Evolutionary conservation across 30 jellyfish, hydroid and myxozoan species (phyloP).

Genomic region (Sanderia malayensis): DNA sequence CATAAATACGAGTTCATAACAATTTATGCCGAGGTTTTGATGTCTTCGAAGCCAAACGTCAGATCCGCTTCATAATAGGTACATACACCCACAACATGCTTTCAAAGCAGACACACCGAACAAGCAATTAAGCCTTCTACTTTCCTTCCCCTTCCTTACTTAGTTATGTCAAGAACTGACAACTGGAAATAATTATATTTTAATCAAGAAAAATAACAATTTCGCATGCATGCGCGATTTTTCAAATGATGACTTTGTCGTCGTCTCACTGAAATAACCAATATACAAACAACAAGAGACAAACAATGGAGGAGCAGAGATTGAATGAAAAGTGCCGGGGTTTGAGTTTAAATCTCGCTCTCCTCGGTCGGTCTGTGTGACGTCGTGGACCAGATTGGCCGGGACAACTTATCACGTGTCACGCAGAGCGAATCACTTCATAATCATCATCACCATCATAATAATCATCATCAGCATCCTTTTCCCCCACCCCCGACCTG

Average conservation of each 20-base stretch:
- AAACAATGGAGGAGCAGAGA: too few species aligned
- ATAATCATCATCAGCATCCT: too few species aligned
- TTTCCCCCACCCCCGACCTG: constrained; percentile 38
- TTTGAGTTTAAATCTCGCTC: background rate
- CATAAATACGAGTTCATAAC: too few species aligned
- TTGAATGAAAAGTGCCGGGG: background rate
- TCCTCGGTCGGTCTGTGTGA: background rate
- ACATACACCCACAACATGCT: too few species aligned
- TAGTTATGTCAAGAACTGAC: constrained; percentile 6
- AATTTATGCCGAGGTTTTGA: too few species aligned
- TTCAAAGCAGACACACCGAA: background rate
- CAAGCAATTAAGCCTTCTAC: background rate
- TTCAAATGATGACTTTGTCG: background rate
- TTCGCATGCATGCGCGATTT: background rate
- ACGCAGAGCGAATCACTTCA: background rate
- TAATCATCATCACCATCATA: too few species aligned
- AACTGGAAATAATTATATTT: background rate
- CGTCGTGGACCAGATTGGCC: background rate
- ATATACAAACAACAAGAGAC: background rate
- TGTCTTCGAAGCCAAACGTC: too few species aligned
- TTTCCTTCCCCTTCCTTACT: background rate
- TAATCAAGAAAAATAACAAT: background rate
- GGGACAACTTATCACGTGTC: background rate
- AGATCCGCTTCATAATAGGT: too few species aligned
- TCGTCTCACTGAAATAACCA: background rate